Evolutionary conservation across 2,113 vertebrate species (phyloP), one percentile per base, ranked within the genome.

Genomic region (Mastomys coucha): DNA sequence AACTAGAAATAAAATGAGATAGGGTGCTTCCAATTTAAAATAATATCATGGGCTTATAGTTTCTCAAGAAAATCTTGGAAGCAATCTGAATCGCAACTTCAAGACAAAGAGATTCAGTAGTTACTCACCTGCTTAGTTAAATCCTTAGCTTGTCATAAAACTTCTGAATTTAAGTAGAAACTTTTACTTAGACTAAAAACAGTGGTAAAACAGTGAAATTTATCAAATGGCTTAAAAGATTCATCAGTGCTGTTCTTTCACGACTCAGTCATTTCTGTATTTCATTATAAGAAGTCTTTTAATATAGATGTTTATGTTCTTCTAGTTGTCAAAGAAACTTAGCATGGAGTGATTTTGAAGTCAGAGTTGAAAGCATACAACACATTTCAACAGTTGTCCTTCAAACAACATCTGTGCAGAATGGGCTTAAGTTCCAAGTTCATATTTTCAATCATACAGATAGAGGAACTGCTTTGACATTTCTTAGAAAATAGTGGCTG

Each of bases 281-380:
- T 42, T n/a, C 9, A 72, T 75, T 75, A 22, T 75, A n/a, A 24
- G 20, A 22, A 75, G 9, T 11, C 72, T 42, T 56, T 84, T 31
- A 88, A 8, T 20, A 65, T 93, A 86, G 76, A 60, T 53, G 12
- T 88, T 75, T 39, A n/a, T 91, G 39, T 24, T 87, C 1, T 82
- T 51, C n/a, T 91, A 89, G 24, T 91, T 93, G 39, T 85, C 72
- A 95, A 93, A 86, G 67, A 76, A 94, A 93, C 65, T 91, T 14
- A 73, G 63, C 11, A 51, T 45, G 72, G 42, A 95, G 33, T 93
- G 33, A 45, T 31, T 90, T 77, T 73, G 77, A 60, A 75, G 13
- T 94, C 31, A 86, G 81, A 92, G 45, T 73, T 91, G 92, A 77
- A 94, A 93, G 73, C n/a, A 49, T 19, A 24, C 65, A 76, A 60